These are phyloP conservation scores for Ianthella basta DNA, from an alignment of 37 sponge, comb jelly and placozoan genomes.

Conservation along the genomic window DNA sequence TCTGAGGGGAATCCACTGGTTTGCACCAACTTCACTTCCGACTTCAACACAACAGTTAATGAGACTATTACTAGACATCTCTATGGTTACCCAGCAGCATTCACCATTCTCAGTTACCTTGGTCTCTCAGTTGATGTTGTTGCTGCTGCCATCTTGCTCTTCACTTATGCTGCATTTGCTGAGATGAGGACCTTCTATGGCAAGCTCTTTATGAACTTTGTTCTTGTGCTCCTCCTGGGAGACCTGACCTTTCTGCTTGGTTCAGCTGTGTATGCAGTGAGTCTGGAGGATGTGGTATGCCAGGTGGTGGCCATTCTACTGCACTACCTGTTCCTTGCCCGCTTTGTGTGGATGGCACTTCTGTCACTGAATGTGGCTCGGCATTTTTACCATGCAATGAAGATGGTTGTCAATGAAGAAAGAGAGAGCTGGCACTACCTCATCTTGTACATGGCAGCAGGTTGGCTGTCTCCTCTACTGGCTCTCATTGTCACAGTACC, in stretches of 20 bases:
- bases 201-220: slow-evolving; percentile 53
- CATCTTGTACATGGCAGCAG: slow-evolving; percentile 27
- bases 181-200: slow-evolving; percentile 57
- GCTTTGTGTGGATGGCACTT: slow-evolving; percentile 60
- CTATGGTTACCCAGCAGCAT: slow-evolving; percentile 16
- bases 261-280: background rate
- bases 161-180: slow-evolving; percentile 53
- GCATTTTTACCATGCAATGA: slow-evolving; percentile 4
- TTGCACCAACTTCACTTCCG: slow-evolving; percentile 32
- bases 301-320: slow-evolving; percentile 35
- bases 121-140: slow-evolving; percentile 56
- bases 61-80: background rate
- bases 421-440: background rate
- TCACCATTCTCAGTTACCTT: slow-evolving; percentile 48
- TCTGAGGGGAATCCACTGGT: background rate
- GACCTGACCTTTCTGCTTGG: slow-evolving; percentile 45
- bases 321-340: slow-evolving; percentile 55
- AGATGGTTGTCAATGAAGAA: background rate
- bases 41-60: background rate
- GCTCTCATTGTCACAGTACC: slow-evolving; percentile 19
- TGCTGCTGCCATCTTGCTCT: slow-evolving; percentile 32
- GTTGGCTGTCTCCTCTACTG: slow-evolving; percentile 52
- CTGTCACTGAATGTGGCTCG: slow-evolving; percentile 27
- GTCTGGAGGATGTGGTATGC: background rate
- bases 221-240: slow-evolving; percentile 21